phyloP scores from a whole-genome alignment of 2,113 vertebrate species.

The Bettongia penicillata region DNA sequence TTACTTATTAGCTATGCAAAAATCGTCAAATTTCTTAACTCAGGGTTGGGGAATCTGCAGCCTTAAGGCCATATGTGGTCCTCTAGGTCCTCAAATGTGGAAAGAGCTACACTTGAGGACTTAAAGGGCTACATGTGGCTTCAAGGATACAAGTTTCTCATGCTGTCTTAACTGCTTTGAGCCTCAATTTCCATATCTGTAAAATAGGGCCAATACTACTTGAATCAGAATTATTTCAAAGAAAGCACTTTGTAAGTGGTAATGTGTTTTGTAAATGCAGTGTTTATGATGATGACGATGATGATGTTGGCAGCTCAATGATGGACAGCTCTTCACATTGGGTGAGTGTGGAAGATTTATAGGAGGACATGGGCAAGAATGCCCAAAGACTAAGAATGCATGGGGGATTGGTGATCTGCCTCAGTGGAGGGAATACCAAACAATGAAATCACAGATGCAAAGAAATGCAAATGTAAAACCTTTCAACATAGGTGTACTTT shows the following conservation, averaged over 20 bases:
- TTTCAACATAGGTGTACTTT: background rate
- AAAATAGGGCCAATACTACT: background rate
- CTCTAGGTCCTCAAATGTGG: too few species aligned
- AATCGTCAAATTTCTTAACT: background rate
- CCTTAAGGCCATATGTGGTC: too few species aligned
- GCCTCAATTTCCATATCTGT: background rate
- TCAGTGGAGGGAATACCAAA: background rate
- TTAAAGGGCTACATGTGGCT: too few species aligned
- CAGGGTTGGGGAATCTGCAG: too few species aligned
- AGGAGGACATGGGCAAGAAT: background rate
- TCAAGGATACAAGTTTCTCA: too few species aligned
- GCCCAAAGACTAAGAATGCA: background rate
- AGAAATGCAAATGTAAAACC: background rate
- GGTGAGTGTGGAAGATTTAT: background rate
- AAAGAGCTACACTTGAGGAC: too few species aligned
- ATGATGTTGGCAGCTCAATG: background rate
- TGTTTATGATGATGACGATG: background rate
- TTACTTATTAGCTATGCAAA: background rate
- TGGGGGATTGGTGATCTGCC: background rate
- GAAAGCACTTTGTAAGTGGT: background rate
- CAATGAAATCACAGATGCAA: background rate
- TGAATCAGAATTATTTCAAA: background rate
- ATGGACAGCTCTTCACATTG: background rate
- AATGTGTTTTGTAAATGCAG: background rate
- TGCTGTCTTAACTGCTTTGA: background rate